Evolutionary conservation across 2,113 vertebrate species (phyloP), one percentile per base, ranked within the genome.

Genomic region (Salvelinus namaycush): DNA sequence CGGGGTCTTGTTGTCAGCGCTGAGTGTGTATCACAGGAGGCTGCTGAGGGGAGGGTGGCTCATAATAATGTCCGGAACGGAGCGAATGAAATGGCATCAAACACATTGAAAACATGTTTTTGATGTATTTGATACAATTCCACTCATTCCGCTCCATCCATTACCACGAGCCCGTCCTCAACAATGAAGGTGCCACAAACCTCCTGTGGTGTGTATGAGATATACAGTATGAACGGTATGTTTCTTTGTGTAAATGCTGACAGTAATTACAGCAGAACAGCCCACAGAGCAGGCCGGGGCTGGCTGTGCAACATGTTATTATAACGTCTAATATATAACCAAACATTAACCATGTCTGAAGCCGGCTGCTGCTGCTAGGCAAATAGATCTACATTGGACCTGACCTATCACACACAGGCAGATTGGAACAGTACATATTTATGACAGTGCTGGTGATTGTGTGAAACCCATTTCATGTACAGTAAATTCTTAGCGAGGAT

Each of bases 251-350:
- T 73, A 81, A 81, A 81, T 70, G 48, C 74, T 81, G 86, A 89
- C 91, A 87, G 87, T 90, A 88, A 92, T 92, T 89, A 91, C 73
- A 90, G 79, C 68, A 84, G 76, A 72, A 48, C 22, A 13, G 9
- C 87, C 85, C 91, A 78, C 89, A 87, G 78, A 83, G 86, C 76
- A 70, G 81, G 84, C 57, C 1, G 24, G 34, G 72, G 81, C 81
- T 79, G 81, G 79, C 83, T 69, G 9, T 67, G 68, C 79, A 87
- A 82, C 83, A 83, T 79, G 75, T 90, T 86, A 84, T 87, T 82
- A 88, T 86, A 91, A 83, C 3, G 5, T 18, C 51, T 54, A 81
- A 89, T 89, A 76, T 82, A 84, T 74, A 83, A 90, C 81, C 86
- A 74, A 89, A 87, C 78, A 79, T 84, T 81, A 76, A 76, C 74